phyloP scores from a whole-genome alignment of 2,113 vertebrate genomes.

The Varanus salvator region DNA sequence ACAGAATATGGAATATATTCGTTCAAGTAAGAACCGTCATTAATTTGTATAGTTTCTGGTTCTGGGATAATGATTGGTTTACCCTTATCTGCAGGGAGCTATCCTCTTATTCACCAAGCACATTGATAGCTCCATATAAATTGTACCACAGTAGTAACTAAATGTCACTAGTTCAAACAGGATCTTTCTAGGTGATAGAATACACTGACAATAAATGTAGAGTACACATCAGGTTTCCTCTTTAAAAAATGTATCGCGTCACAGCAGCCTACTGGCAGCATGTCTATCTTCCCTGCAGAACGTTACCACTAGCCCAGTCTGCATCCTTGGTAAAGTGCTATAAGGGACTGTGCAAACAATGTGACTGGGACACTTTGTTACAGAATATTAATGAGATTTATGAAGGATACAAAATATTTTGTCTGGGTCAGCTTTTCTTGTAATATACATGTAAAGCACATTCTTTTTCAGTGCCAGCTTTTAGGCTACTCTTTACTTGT shows the following conservation, averaged over 20 bases:
- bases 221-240: background rate
- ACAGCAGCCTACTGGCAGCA: background rate
- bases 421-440: background rate
- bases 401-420: background rate
- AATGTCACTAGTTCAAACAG: background rate
- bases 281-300: background rate
- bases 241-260: background rate
- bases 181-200: background rate
- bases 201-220: background rate
- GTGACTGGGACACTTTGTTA: background rate
- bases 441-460: background rate
- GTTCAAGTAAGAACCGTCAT: slow-evolving; percentile 82
- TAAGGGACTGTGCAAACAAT: background rate
- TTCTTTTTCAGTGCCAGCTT: background rate
- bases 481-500: background rate
- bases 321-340: background rate
- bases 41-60: background rate
- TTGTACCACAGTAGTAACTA: background rate
- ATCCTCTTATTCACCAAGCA: background rate
- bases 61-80: background rate
- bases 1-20: slow-evolving; percentile 90
- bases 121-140: too few species aligned
- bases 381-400: background rate
- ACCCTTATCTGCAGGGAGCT: slow-evolving; percentile 1
- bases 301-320: background rate